Evolutionary conservation across 2,797 vertebrate species (phyloP).

Genomic region (Acrocephalus scirpaceus): DNA sequence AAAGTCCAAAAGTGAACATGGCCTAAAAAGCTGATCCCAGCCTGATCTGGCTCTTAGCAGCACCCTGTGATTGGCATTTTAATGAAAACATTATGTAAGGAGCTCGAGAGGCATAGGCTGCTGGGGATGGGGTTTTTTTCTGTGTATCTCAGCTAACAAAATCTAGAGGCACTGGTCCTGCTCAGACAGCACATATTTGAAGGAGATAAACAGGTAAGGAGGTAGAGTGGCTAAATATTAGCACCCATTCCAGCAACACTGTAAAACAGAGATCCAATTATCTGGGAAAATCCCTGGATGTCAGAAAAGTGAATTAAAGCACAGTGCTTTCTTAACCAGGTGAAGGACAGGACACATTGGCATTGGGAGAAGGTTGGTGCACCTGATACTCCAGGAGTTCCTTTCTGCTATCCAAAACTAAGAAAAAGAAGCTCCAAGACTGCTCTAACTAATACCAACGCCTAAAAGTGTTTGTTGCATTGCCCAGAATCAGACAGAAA

Average conservation of each 20-base stretch:
- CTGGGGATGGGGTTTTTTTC: not conserved
- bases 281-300: not conserved
- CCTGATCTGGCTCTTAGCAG: conserved; percentile 6
- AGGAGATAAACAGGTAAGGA: not conserved
- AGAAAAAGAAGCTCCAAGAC: not conserved
- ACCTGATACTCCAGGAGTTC: not conserved
- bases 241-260: not conserved
- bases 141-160: not conserved
- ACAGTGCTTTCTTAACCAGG: not conserved
- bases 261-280: not conserved
- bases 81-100: conserved; percentile 23
- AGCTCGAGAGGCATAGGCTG: not conserved
- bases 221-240: not conserved
- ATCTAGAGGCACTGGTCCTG: not conserved
- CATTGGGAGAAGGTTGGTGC: not conserved
- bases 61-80: conserved; percentile 1
- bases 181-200: not conserved
- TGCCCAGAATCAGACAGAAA: not conserved
- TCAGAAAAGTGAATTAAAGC: not conserved
- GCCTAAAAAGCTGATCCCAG: conserved; percentile 16
- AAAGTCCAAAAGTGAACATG: conserved; percentile 17
- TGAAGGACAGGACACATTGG: not conserved
- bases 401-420: not conserved
- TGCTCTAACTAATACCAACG: not conserved
- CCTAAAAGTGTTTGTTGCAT: not conserved